Conservation (phyloP, 2,888 invertebrate species). For the Apotomis turbidana region DNA sequence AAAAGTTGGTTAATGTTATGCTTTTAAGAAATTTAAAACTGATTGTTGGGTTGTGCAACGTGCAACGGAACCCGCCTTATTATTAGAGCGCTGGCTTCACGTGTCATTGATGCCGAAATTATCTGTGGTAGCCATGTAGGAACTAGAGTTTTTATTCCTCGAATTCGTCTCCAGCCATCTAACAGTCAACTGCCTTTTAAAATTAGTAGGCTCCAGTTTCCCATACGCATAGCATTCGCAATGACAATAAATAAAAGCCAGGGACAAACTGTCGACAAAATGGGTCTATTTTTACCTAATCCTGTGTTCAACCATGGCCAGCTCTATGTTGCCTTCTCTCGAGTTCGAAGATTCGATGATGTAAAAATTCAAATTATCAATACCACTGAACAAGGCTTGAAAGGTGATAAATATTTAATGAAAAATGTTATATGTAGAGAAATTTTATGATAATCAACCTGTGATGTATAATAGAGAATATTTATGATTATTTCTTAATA, state of each 20-base stretch:
- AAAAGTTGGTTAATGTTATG: constrained; percentile 30
- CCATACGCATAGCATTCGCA: constrained; percentile 39
- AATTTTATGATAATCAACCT: background rate
- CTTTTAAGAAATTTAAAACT: background rate
- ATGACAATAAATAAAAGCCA: constrained; percentile 7
- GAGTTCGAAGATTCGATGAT: constrained; percentile 48
- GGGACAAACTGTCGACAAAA: constrained; percentile 40
- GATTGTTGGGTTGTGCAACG: background rate
- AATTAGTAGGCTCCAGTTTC: constrained; percentile 45
- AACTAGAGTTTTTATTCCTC: constrained; percentile 43
- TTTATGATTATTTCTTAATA: too few relatives aligned
- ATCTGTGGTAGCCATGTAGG: constrained; percentile 39
- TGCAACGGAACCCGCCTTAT: constrained; percentile 32
- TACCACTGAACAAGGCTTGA: constrained; percentile 24
- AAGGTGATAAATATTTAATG: constrained; percentile 46
- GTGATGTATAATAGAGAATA: too few relatives aligned
- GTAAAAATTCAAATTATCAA: constrained; percentile 47
- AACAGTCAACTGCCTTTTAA: constrained; percentile 45
- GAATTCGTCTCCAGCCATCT: constrained; percentile 45
- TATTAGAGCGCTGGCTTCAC: constrained; percentile 32
- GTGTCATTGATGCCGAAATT: constrained; percentile 44
- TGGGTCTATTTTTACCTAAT: too few relatives aligned
- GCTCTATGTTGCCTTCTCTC: constrained; percentile 47
- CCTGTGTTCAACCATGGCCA: constrained; percentile 42
- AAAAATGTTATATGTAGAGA: background rate